Percentiles rank a stretch among this genome's conserved stretches.
Evolutionary conservation across 1,140 invertebrate genomes (phyloP).

Genomic region (Luehdorfia chinensis): DNA sequence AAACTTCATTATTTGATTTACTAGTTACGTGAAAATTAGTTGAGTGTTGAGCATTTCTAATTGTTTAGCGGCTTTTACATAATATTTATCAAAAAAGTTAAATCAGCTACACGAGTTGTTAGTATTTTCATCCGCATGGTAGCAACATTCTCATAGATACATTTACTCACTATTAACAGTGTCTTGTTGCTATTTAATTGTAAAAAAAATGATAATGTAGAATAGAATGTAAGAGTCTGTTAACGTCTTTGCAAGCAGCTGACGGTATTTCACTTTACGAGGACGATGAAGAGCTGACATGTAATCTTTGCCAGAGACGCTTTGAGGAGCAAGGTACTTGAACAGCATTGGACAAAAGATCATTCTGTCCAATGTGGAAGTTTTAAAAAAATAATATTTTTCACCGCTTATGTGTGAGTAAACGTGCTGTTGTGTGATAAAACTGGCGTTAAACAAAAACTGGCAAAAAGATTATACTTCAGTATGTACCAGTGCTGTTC

Average conservation of each 20-base stretch:
- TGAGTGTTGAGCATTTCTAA: constrained; percentile 20
- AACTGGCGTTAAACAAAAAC: constrained; percentile 12
- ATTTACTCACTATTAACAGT: constrained; percentile 11
- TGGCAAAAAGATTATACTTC: constrained; percentile 19
- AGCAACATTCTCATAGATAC: constrained; percentile 8
- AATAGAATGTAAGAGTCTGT: constrained; percentile 67
- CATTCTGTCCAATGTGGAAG: constrained; percentile 55
- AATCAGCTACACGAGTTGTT: constrained; percentile 7
- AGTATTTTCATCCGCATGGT: constrained; percentile 15
- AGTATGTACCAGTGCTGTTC: constrained; percentile 20
- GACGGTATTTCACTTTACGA: constrained; percentile 80
- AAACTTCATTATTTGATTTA: constrained; percentile 30
- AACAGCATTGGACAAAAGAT: constrained; percentile 54
- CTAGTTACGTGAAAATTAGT: constrained; percentile 23
- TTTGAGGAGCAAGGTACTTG: constrained; percentile 85
- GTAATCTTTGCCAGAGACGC: constrained; percentile 84
- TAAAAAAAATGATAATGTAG: constrained; percentile 27
- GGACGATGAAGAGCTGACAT: constrained; percentile 82
- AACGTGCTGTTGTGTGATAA: constrained; percentile 70
- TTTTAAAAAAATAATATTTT: constrained; percentile 47
- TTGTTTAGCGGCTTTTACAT: constrained; percentile 15
- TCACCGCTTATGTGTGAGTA: constrained; percentile 74
- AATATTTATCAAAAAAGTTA: neutral
- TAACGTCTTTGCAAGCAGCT: constrained; percentile 81
- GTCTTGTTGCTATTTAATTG: constrained; percentile 21